Evolutionary conservation across 2,888 invertebrate genomes (phyloP).

Genomic region (Rhogogaster chlorosoma): DNA sequence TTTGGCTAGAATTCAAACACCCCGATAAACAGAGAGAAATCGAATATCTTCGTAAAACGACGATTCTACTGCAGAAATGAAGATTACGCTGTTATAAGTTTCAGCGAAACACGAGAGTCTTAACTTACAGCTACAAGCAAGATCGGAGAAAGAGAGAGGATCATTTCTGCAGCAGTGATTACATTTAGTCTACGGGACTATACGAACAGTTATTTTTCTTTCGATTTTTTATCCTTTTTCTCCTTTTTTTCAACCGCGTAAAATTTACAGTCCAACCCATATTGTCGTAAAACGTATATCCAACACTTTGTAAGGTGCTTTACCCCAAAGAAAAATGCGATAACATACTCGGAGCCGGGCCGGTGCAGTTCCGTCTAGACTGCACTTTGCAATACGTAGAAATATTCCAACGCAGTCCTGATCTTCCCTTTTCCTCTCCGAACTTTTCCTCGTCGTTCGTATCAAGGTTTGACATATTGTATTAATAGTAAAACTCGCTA

Average conservation of each 20-base stretch:
- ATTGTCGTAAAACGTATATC: constrained; percentile 4
- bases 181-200: too few relatives aligned
- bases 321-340: neutral
- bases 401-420: too few relatives aligned
- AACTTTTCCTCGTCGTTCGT: too few relatives aligned
- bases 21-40: neutral
- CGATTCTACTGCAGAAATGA: constrained; percentile 16
- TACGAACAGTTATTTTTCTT: too few relatives aligned
- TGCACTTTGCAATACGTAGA: neutral
- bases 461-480: too few relatives aligned
- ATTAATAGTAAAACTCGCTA: too few relatives aligned
- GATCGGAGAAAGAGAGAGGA: neutral
- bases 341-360: neutral
- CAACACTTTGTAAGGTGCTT: constrained; percentile 25
- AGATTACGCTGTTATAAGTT: neutral
- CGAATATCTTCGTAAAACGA: neutral
- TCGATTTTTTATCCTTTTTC: neutral
- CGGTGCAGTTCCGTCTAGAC: neutral
- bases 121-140: neutral
- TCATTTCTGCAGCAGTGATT: neutral
- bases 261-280: constrained; percentile 36
- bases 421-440: too few relatives aligned
- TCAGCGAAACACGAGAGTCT: neutral
- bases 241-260: constrained; percentile 2
- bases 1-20: neutral